phyloP scores from a whole-genome alignment of 1,140 invertebrate genomes.

The Camponotus pennsylvanicus region DNA sequence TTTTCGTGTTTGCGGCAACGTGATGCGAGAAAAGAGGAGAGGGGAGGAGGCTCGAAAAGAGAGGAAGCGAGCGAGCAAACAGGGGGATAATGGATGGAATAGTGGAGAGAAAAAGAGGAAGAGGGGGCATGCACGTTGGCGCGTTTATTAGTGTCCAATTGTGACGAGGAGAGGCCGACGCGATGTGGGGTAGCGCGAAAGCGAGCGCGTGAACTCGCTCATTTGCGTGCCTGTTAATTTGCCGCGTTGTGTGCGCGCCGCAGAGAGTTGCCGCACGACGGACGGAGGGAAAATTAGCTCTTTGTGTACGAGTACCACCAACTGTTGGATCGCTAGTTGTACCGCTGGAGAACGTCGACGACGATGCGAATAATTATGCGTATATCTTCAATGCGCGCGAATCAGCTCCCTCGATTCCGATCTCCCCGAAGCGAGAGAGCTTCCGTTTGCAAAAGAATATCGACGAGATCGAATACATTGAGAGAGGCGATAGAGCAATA shows the following conservation, averaged over 20 bases:
- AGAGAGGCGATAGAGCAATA: too few relatives aligned
- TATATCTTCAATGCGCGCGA: not conserved
- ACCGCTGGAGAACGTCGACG: not conserved
- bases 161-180: slow-evolving; percentile 73
- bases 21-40: not conserved
- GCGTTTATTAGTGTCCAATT: slow-evolving; percentile 86
- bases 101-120: slow-evolving; percentile 11
- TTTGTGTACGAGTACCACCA: slow-evolving; percentile 72
- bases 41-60: not conserved
- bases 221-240: slow-evolving; percentile 86
- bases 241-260: slow-evolving; percentile 81
- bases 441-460: not conserved
- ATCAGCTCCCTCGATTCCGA: not conserved
- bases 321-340: slow-evolving; percentile 45
- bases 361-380: slow-evolving; percentile 4
- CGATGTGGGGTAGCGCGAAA: slow-evolving; percentile 74
- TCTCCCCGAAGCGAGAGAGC: not conserved
- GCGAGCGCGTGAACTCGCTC: slow-evolving; percentile 83
- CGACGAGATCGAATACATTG: too few relatives aligned
- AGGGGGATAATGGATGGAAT: slow-evolving; percentile 26
- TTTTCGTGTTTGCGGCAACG: not conserved
- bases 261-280: slow-evolving; percentile 55
- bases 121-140: slow-evolving; percentile 60
- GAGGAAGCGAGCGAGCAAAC: not conserved
- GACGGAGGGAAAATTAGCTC: slow-evolving; percentile 82